Evolutionary conservation across 2,888 invertebrate genomes (phyloP), one percentile per base, ranked within the genome.

Genomic region (Noctua fimbriata): DNA sequence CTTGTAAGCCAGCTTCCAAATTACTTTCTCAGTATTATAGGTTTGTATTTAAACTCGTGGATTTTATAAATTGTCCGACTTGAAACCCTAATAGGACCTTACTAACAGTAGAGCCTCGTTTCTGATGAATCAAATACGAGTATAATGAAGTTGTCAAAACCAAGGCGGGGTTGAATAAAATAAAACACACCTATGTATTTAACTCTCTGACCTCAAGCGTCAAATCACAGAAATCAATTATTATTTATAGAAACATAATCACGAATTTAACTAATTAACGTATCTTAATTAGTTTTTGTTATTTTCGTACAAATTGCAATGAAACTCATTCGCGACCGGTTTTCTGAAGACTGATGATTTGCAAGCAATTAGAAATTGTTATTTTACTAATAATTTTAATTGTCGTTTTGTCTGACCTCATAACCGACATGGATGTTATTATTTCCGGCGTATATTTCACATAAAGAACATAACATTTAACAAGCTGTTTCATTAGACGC

Each of bases 361-460:
- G 88, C 79, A 71, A 73, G 86, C 82, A 83, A 86, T 87, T 81
- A 76, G 76, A 81, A 83, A 81, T 86, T 83, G 78, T 82, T 83
- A 67, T 76, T 74, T 70, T 28, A 66, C 58, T 49, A 82, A 82
- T 79, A 69, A 74, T 76, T 79, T 73, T 78, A 81, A 86, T 79
- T 88, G 80, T 88, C 75, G 69, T 73, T 78, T 74, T 73, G 82
- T 83, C 82, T 86, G 87, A 81, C 87, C 88, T 80, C 86, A 16
- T 78, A 82, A 78, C 86, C 79, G 76, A 86, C 47, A 78, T 82
- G 63, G 58, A 71, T 55, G 41, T 52, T 32, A 76, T 72, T 78
- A 76, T 79, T 73, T 74, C 72, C 87, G 67, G 69, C 76, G 63
- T 78, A 52, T 79, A 72, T 69, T 69, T 85, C 66, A 69, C 76